Conservation (phyloP, 2,888 invertebrate genomes). For the Cetonia aurata region DNA sequence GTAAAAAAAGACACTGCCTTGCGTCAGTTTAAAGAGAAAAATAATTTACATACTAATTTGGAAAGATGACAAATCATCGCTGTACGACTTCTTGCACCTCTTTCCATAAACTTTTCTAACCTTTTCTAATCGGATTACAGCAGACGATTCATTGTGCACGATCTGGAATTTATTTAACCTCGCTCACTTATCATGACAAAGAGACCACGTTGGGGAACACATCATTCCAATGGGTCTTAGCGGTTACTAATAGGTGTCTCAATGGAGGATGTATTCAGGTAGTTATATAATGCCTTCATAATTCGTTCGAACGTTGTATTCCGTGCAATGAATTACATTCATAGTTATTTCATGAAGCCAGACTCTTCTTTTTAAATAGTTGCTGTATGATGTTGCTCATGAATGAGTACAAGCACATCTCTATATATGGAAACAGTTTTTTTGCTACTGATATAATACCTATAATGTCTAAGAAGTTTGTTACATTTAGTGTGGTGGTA, state of each 20-base stretch:
- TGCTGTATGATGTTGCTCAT: too few relatives aligned
- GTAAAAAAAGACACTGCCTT: too few relatives aligned
- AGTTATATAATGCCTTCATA: constrained; percentile 1
- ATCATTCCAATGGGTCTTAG: constrained; percentile 6
- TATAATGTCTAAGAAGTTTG: too few relatives aligned
- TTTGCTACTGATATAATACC: too few relatives aligned
- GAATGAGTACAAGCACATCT: too few relatives aligned
- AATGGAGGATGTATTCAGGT: background rate
- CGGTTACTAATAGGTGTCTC: constrained; percentile 1
- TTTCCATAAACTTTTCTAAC: background rate
- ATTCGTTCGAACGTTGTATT: background rate
- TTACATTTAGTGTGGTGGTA: too few relatives aligned
- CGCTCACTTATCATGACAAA: constrained; percentile 11
- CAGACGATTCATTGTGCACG: background rate
- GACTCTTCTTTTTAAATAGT: too few relatives aligned
- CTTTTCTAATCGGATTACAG: constrained; percentile 18
- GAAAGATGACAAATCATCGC: constrained; percentile 15
- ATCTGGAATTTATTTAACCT: constrained; percentile 24
- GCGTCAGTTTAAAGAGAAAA: too few relatives aligned
- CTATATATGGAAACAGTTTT: too few relatives aligned
- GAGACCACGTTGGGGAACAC: constrained; percentile 3
- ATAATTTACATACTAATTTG: constrained; percentile 20
- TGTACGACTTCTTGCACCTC: background rate
- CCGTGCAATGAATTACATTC: background rate
- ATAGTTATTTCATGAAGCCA: too few relatives aligned